Evolutionary conservation across 2,113 vertebrate species (phyloP).

Genomic region (Dipodomys merriami): DNA sequence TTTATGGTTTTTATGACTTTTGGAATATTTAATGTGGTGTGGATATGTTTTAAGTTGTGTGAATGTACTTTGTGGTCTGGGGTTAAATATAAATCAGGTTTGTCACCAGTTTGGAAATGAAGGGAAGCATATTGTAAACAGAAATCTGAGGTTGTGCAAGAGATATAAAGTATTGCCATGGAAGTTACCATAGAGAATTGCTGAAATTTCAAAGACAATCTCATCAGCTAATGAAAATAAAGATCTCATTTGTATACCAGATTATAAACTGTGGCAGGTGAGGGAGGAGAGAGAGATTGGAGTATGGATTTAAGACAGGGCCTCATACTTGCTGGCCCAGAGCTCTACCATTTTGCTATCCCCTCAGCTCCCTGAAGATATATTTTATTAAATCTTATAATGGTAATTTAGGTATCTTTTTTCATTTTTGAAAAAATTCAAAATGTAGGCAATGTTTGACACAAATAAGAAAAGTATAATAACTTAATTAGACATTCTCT

Average conservation of each 20-base stretch:
- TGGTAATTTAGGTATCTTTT: background rate
- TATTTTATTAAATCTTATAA: background rate
- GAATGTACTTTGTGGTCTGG: slow-evolving; percentile 31
- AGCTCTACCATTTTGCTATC: background rate
- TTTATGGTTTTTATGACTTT: background rate
- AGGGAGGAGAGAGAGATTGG: background rate
- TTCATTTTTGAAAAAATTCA: background rate
- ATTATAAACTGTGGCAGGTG: too few relatives aligned
- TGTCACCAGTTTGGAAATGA: background rate
- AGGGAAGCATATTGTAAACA: background rate
- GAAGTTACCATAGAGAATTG: background rate
- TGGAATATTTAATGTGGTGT: background rate
- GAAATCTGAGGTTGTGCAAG: background rate
- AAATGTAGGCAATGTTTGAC: background rate
- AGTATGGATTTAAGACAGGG: background rate
- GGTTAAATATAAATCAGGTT: slow-evolving; percentile 48
- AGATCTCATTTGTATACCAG: background rate
- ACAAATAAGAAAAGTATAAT: background rate
- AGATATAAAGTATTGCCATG: background rate
- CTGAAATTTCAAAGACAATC: slow-evolving; percentile 12
- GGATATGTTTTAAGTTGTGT: slow-evolving; percentile 14
- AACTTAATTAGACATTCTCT: background rate
- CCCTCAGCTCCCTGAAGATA: background rate
- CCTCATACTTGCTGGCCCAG: background rate
- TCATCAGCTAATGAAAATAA: background rate